These are phyloP conservation scores for Orchestia grillus DNA, from an alignment of 1,140 invertebrate species.

Conservation along the genomic window DNA sequence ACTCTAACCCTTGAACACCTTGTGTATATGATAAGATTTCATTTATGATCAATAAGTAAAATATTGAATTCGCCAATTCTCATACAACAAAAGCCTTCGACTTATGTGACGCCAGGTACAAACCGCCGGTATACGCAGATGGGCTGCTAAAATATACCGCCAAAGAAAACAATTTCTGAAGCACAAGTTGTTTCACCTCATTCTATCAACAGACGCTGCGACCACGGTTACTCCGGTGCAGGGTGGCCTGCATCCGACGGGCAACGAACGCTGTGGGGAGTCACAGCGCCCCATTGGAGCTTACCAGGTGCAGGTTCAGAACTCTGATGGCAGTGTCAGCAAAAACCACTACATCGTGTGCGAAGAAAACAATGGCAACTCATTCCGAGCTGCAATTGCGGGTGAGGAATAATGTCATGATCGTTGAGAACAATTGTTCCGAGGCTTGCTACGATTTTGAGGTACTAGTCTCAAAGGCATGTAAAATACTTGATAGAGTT, in stretches of 20 bases:
- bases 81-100: too few species aligned
- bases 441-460: too few species aligned
- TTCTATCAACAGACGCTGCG: not conserved
- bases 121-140: too few species aligned
- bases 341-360: slow-evolving; percentile 12
- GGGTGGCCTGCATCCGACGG: not conserved
- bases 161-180: too few species aligned
- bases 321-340: not conserved
- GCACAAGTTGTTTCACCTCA: not conserved
- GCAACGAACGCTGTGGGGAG: not conserved
- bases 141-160: too few species aligned
- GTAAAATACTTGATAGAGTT: not conserved
- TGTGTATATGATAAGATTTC: too few species aligned
- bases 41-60: too few species aligned
- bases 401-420: not conserved
- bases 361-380: not conserved
- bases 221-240: not conserved
- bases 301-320: not conserved
- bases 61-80: too few species aligned
- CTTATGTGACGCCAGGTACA: too few species aligned
- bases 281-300: not conserved
- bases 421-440: not conserved
- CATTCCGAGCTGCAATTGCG: not conserved
- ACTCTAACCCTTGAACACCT: too few species aligned
- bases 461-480: not conserved